These are phyloP conservation scores for Megalurothrips usitatus DNA, from an alignment of 2,888 invertebrate species.

Conservation along the genomic window DNA sequence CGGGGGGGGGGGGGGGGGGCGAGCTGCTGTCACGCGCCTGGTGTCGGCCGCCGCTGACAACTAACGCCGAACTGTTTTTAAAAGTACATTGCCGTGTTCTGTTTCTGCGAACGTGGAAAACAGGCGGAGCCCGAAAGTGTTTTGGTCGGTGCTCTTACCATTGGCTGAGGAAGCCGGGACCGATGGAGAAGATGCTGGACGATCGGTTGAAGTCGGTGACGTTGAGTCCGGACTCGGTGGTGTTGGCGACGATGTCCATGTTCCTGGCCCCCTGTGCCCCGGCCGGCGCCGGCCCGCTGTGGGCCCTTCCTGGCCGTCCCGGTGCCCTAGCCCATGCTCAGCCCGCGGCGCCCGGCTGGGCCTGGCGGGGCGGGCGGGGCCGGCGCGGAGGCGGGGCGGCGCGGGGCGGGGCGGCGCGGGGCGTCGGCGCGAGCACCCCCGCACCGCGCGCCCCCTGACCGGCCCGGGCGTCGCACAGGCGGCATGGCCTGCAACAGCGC, in stretches of 20 bases:
- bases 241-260: slow-evolving; percentile 18
- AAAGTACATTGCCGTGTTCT: too few relatives aligned
- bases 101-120: too few relatives aligned
- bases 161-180: slow-evolving; percentile 36
- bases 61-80: too few relatives aligned
- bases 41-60: too few relatives aligned
- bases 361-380: not conserved
- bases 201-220: slow-evolving; percentile 36
- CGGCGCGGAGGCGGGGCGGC: not conserved
- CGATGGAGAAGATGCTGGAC: slow-evolving; percentile 36
- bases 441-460: not conserved
- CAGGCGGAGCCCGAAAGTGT: too few relatives aligned
- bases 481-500: slow-evolving; percentile 15
- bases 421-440: not conserved
- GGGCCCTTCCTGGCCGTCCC: not conserved
- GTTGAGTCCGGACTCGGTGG: slow-evolving; percentile 32
- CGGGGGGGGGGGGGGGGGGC: not conserved
- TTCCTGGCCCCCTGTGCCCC: not conserved
- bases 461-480: slow-evolving; percentile 1
- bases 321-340: slow-evolving; percentile 10
- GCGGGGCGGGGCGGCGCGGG: not conserved
- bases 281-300: not conserved
- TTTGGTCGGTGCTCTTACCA: slow-evolving; percentile 36
- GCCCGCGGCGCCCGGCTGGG: not conserved
- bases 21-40: too few relatives aligned